A percentile compares a stretch with the other conserved stretches of the same genome.
Evolutionary conservation across 1,140 invertebrate genomes (phyloP).

Genomic region (Ectropis grisescens): DNA sequence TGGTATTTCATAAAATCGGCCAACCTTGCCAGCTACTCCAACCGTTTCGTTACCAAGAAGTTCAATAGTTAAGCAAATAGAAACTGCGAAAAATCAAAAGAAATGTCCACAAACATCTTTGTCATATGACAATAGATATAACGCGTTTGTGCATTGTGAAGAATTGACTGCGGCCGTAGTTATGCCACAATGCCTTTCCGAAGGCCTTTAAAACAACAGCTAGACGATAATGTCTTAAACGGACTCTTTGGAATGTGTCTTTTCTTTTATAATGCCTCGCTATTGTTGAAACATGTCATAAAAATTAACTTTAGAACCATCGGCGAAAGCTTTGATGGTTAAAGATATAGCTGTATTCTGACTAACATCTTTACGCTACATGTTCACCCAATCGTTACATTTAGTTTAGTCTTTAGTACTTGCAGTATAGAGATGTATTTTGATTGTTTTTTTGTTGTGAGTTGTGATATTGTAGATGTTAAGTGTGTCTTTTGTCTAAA

Average conservation of each 20-base stretch:
- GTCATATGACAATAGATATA: conserved; percentile 29
- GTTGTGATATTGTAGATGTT: too few species aligned
- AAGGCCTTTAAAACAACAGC: conserved; percentile 49
- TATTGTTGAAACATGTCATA: conserved; percentile 52
- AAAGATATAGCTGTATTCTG: conserved; percentile 24
- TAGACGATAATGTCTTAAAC: conserved; percentile 31
- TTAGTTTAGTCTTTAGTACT: too few species aligned
- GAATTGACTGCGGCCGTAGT: conserved; percentile 21
- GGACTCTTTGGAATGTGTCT: conserved; percentile 37
- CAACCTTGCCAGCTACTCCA: conserved; percentile 13
- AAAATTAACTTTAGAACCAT: conserved; percentile 55
- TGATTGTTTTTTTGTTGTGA: too few species aligned
- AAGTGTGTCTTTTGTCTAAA: conserved; percentile 48
- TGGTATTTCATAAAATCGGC: too few species aligned
- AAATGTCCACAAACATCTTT: conserved; percentile 41
- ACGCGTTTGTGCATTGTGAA: conserved; percentile 29
- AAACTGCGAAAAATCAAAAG: conserved; percentile 11
- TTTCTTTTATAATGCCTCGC: conserved; percentile 39
- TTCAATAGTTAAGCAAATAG: too few species aligned
- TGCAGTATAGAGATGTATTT: too few species aligned
- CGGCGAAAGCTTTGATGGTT: conserved; percentile 54
- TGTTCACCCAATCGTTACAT: too few species aligned
- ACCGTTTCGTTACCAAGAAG: conserved; percentile 4
- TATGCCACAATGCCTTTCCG: conserved; percentile 22
- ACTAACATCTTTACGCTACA: too few species aligned